A percentile compares a stretch with the other conserved stretches of the same genome.
These are phyloP conservation scores for Asbolus verrucosus DNA, from an alignment of 1,140 invertebrate genomes.

Conservation along the genomic window DNA sequence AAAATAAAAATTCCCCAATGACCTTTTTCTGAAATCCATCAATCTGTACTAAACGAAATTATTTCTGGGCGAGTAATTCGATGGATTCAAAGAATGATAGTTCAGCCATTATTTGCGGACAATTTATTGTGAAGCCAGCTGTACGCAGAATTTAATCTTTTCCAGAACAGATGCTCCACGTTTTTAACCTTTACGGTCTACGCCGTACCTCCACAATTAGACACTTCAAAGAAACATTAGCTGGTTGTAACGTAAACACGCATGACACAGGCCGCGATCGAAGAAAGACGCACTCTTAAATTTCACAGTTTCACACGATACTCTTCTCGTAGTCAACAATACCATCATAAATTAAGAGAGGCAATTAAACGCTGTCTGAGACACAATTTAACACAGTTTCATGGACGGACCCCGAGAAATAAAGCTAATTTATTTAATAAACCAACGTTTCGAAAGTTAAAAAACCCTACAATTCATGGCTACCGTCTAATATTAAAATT, in stretches of 20 bases:
- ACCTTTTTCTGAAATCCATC: conserved; percentile 24
- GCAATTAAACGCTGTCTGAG: too few relatives aligned
- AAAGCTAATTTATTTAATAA: too few relatives aligned
- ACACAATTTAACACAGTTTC: too few relatives aligned
- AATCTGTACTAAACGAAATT: too few relatives aligned
- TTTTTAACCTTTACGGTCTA: conserved; percentile 42
- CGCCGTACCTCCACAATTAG: conserved; percentile 37
- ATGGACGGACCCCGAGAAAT: too few relatives aligned
- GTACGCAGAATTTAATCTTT: conserved; percentile 39
- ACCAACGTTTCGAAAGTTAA: too few relatives aligned
- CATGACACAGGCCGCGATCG: not conserved
- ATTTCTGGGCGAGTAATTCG: not conserved
- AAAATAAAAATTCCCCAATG: conserved; percentile 22
- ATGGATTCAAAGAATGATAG: not conserved
- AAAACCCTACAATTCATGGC: too few relatives aligned
- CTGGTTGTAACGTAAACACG: not conserved
- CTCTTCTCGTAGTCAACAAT: too few relatives aligned
- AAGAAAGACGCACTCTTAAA: too few relatives aligned
- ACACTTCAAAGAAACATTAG: conserved; percentile 19
- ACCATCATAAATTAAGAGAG: too few relatives aligned
- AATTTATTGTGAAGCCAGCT: conserved; percentile 29
- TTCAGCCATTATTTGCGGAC: conserved; percentile 8
- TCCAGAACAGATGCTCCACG: conserved; percentile 48
- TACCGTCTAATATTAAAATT: too few relatives aligned
- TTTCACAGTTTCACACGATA: too few relatives aligned